Evolutionary conservation across 2,113 vertebrate species (phyloP), one percentile per base, ranked within the genome.

Genomic region (Lipotes vexillifer): DNA sequence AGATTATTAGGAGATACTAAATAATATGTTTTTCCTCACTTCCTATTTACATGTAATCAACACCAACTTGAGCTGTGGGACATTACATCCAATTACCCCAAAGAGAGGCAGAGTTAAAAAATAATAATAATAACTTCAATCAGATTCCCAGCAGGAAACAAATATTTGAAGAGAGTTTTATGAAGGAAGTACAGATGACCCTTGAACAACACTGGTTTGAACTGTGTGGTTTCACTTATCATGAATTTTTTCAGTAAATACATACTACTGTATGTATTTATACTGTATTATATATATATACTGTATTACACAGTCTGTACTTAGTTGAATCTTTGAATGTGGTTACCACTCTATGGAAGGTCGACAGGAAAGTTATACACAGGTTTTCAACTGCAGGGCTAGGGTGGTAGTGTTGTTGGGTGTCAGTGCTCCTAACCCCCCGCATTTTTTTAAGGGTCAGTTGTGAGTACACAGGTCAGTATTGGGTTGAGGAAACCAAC

Each of bases 1-100:
- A 87, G 36, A 89, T 86, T 96, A 61, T 77, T 68, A 21, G 61
- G 25, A 29, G 61, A 44, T 94, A 88, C 83, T 93, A 90, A 78
- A 90, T 72, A 87, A 65, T 77, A 36, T 23, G 23, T 11, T 83
- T 92, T 95, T 74, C 13, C 17, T 92, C 3, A 55, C 38, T 90
- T 96, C 61, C 61, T 95, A 15, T 87, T 87, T 92, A 49, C 44
- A 75, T 82, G 23, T 29, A 33, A 87, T 46, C 81, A 92, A 61
- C 44, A 69, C 38, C 55, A 96, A 84, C 5, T 78, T 93, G 36
- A 90, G 7, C 77, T 94, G 49, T 63, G 72, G 13, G 57, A 78
- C 8, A 61, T 68, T 49, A 63, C 3, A n/a, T 59, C 69, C 25
- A 65, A 20, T 52, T 94, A 41, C 44, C 6, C 18, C 25, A 95